Evolutionary conservation across 2,888 invertebrate species (phyloP).

Genomic region (Tipula unca): DNA sequence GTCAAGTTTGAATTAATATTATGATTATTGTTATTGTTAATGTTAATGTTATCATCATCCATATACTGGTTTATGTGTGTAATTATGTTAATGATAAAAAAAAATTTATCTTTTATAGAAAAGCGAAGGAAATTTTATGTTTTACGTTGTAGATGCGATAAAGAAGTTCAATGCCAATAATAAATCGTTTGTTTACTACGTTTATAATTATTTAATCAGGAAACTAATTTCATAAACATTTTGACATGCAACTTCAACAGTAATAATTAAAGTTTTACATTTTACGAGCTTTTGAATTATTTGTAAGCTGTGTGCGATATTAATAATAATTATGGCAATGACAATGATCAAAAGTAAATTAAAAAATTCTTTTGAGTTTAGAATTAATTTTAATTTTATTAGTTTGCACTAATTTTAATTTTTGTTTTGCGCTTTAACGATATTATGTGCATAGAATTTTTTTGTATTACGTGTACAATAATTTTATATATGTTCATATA

Average conservation of each 20-base stretch:
- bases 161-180: not conserved
- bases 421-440: not conserved
- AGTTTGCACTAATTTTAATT: not conserved
- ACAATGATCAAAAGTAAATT: not conserved
- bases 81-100: not conserved
- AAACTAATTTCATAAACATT: not conserved
- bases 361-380: not conserved
- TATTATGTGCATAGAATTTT: not conserved
- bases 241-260: not conserved
- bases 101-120: not conserved
- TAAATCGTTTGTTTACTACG: not conserved
- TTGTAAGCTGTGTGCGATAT: not conserved
- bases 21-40: not conserved
- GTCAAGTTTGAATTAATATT: slow-evolving; percentile 9
- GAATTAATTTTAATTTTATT: not conserved
- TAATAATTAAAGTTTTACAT: not conserved
- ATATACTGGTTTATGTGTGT: not conserved
- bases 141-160: not conserved
- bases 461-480: not conserved
- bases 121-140: not conserved
- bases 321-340: not conserved
- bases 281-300: not conserved
- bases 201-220: not conserved
- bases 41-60: not conserved
- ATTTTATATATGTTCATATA: not conserved